Base-by-base conservation (phyloP, 1,140 invertebrate genomes). In the Leptopilina clavipes region DNA sequence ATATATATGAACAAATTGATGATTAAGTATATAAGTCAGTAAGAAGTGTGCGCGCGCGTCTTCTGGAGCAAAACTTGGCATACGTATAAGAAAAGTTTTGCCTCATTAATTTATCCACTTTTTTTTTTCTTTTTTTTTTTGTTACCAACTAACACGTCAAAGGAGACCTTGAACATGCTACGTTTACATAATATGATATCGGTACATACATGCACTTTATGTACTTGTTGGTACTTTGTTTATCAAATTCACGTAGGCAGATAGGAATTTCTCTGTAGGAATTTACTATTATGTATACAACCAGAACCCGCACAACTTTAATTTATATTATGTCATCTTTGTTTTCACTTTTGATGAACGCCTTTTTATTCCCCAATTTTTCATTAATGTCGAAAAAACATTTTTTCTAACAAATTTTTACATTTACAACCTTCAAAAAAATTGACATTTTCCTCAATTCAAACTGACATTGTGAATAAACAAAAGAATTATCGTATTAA, bases 121-220 rank as follows among this genome's bases (percentile, higher is more conserved):
- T 45, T 45, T 71, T 45, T 72, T 72, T 72, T 45, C 18, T 71
- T 45, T 72, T 31, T 31, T 31, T 31, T 31, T 73, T 73, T 73
- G 54, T 40, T 19, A 73, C 8, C 18, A 52, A 54, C 43, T 59
- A 31, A 77, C 45, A 82, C 74, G 75, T 82, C 74, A 81, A 43
- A 79, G 17, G 17, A 48, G 76, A 10, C 74, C 75, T 74, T 79
- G 74, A 72, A 65, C 70, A 40, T 70, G 71, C 22, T 12, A 54
- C 17, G 70, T 82, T 82, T 81, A 75, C 73, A 76, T 79, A 82
- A 83, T 56, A 19, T 44, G 76, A 73, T 74, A 73, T 31, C 54
- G 0, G 37, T 9, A 40, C 37, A 40, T 8, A 37, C 70, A 56
- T 17, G 31, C n/a, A 73, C 22, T 45, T 45, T 31, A 2, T 31